Evolutionary conservation across 1,140 invertebrate genomes (phyloP).

Genomic region (Diploscapter pachys): DNA sequence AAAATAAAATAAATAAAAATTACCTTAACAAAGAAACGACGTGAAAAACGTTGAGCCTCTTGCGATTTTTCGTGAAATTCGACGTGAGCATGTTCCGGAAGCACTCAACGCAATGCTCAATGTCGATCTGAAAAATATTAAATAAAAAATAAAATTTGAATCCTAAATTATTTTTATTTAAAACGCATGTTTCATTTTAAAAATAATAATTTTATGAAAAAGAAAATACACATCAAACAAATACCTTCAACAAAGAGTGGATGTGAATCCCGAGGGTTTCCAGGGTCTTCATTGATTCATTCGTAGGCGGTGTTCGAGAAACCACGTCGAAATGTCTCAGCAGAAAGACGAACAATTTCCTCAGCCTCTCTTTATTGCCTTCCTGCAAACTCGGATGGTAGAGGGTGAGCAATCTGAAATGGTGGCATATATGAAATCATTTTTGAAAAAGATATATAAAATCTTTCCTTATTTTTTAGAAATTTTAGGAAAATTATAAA

Average conservation of each 20-base stretch:
- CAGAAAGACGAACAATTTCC: conserved; percentile 34
- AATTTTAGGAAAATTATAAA: not conserved
- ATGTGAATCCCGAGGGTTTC: conserved; percentile 13
- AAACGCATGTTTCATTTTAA: not conserved
- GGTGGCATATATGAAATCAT: not conserved
- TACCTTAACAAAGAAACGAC: too few relatives aligned
- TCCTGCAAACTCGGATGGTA: conserved; percentile 43
- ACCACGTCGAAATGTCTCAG: conserved; percentile 33
- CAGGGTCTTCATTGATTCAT: conserved; percentile 17
- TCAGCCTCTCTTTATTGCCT: conserved; percentile 38
- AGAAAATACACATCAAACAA: not conserved
- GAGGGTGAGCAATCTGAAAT: conserved; percentile 34
- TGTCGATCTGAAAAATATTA: not conserved
- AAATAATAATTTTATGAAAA: not conserved
- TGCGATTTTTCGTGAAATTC: too few relatives aligned
- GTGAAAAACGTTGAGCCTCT: too few relatives aligned
- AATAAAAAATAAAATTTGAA: not conserved
- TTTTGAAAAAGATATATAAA: not conserved
- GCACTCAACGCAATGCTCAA: too few relatives aligned
- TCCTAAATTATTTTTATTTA: not conserved
- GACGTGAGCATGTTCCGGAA: too few relatives aligned
- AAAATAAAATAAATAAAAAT: too few relatives aligned
- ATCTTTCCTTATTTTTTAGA: not conserved
- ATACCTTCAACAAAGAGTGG: not conserved
- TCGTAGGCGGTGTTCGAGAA: conserved; percentile 10